A percentile compares a stretch with the other conserved stretches of the same genome.
These are phyloP conservation scores for Helarctos malayanus DNA, from an alignment of 2,797 vertebrate genomes.

Conservation along the genomic window DNA sequence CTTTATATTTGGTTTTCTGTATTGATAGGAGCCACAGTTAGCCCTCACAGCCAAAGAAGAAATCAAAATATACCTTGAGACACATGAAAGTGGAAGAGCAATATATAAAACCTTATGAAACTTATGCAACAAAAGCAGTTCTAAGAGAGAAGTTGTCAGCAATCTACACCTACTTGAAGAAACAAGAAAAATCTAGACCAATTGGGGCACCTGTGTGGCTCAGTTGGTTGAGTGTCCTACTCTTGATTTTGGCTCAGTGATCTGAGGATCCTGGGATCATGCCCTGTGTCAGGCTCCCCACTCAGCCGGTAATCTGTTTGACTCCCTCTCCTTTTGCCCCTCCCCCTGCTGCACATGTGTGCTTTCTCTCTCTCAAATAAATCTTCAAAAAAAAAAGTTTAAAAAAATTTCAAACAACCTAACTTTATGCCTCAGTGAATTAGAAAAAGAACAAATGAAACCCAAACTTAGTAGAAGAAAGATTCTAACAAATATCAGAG, in stretches of 20 bases:
- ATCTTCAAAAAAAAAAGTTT: too few relatives aligned
- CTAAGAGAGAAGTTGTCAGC: neutral
- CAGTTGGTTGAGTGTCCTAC: neutral
- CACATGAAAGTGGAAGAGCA: neutral
- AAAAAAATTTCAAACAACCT: neutral
- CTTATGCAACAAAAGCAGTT: neutral
- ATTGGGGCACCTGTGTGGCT: neutral
- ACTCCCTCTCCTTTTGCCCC: neutral
- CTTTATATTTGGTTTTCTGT: neutral
- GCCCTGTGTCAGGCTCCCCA: neutral
- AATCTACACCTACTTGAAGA: neutral
- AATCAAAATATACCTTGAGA: neutral
- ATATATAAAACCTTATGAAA: neutral
- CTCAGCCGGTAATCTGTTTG: neutral
- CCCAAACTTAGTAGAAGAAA: neutral
- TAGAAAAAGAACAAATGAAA: neutral
- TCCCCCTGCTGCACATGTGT: too few relatives aligned
- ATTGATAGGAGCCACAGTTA: neutral
- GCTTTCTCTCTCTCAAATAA: too few relatives aligned
- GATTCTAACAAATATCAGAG: neutral
- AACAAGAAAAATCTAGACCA: neutral
- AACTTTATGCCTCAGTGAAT: neutral
- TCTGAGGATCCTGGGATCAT: neutral
- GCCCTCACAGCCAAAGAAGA: neutral
- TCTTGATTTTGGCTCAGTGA: neutral